phyloP scores from a whole-genome alignment of 2,113 vertebrate genomes.

The Copsychus sechellarum region DNA sequence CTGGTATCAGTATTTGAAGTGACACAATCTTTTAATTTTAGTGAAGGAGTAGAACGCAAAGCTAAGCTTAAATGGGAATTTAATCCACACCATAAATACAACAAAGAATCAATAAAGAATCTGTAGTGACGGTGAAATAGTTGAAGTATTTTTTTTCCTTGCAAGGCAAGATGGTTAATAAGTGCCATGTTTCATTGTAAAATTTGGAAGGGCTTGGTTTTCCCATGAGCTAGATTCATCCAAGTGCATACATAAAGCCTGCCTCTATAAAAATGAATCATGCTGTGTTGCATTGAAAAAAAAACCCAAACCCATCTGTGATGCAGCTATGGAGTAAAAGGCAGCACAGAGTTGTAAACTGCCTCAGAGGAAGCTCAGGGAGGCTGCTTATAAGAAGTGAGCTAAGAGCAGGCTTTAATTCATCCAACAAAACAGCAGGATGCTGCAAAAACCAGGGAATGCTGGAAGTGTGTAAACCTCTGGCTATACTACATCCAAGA shows the following conservation, averaged over 20 bases:
- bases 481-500: background rate
- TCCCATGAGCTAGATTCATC: background rate
- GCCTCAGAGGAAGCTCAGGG: background rate
- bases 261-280: background rate
- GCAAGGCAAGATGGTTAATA: background rate
- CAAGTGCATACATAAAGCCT: background rate
- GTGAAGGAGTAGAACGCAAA: background rate
- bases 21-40: background rate
- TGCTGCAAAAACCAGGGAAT: background rate
- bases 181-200: background rate
- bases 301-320: background rate
- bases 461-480: background rate
- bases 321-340: background rate
- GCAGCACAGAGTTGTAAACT: background rate
- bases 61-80: background rate
- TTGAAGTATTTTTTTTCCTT: background rate
- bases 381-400: background rate
- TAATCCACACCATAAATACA: background rate
- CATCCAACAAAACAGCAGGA: background rate
- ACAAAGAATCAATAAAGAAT: background rate
- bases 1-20: background rate
- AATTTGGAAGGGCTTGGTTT: background rate
- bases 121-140: background rate
- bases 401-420: background rate
- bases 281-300: background rate